phyloP scores from a whole-genome alignment of 2,888 invertebrate species.

The Oasisia sp. region DNA sequence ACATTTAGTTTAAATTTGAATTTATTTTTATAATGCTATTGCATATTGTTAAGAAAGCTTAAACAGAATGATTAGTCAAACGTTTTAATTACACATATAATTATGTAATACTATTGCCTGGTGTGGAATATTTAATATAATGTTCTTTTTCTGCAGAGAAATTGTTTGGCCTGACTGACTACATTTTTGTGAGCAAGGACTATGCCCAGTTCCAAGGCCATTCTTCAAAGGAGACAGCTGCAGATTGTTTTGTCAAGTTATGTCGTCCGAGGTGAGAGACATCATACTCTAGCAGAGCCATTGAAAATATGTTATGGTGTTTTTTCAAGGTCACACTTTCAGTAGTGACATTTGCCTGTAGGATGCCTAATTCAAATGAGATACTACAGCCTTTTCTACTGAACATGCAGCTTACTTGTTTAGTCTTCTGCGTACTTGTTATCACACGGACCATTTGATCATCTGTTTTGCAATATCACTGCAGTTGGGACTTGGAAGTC shows the following conservation, averaged over 20 bases:
- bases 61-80: neutral
- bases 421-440: no score
- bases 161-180: constrained; percentile 7
- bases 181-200: neutral
- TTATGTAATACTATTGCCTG: neutral
- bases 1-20: neutral
- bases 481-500: neutral
- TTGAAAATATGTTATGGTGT: neutral
- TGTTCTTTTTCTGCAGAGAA: neutral
- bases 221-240: neutral
- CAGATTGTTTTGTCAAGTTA: neutral
- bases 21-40: neutral
- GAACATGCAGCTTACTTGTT: no score
- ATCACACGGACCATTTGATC: neutral
- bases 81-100: neutral
- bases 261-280: neutral
- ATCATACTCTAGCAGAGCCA: neutral
- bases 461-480: neutral
- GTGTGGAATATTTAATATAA: neutral
- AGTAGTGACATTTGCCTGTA: neutral
- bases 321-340: neutral
- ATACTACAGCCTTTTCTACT: no score
- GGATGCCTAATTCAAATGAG: no score
- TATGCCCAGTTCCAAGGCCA: neutral
- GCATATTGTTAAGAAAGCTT: neutral